Evolutionary conservation across 2,797 vertebrate genomes (phyloP).

Genomic region (Monodelphis domestica): DNA sequence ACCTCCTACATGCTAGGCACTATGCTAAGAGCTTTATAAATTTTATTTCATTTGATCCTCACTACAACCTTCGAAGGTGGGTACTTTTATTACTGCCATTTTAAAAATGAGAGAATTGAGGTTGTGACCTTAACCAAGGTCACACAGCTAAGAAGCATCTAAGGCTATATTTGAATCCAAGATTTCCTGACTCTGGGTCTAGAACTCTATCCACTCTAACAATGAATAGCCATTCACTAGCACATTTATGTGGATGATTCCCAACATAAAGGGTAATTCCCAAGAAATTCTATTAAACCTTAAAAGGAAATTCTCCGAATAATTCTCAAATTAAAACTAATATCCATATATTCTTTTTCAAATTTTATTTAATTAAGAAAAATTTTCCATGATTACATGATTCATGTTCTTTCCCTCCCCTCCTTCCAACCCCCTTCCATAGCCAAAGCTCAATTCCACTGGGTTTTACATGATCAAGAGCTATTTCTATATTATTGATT

Average conservation of each 20-base stretch:
- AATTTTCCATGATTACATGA: no score
- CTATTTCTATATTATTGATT: no score
- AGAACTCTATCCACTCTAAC: neutral
- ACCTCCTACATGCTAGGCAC: accelerated
- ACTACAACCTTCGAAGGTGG: neutral
- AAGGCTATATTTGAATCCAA: neutral
- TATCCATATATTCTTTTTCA: neutral
- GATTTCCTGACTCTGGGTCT: neutral
- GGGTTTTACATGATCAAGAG: no score
- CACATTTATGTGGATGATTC: neutral
- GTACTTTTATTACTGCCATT: neutral
- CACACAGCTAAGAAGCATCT: neutral
- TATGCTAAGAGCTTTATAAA: neutral
- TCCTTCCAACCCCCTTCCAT: no score
- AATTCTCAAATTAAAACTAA: neutral
- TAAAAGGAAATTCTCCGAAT: neutral
- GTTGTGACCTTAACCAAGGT: neutral
- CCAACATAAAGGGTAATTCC: neutral
- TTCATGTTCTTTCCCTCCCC: no score
- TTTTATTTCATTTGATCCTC: neutral
- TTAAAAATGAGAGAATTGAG: neutral
- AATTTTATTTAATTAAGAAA: no score
- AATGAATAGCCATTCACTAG: neutral
- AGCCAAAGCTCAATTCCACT: no score
- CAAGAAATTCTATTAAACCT: neutral